A percentile compares a stretch with the other conserved stretches of the same genome.
These are phyloP conservation scores for Urocyon cinereoargenteus DNA, from an alignment of 2,797 vertebrate species.

Conservation along the genomic window DNA sequence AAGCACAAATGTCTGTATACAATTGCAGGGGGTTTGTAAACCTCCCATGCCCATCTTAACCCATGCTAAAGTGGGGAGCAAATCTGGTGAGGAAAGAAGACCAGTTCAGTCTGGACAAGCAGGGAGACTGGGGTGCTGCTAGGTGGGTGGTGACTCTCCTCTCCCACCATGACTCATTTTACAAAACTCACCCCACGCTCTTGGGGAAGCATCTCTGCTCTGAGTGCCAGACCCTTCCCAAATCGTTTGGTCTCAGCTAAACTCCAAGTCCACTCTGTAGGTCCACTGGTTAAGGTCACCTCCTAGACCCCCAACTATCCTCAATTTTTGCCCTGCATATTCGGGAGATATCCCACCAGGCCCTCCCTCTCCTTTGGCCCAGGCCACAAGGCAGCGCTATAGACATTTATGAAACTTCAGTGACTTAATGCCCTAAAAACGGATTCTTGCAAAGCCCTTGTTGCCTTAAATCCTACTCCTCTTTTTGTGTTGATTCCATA, in stretches of 20 bases:
- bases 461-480: background rate
- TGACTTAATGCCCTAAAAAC: background rate
- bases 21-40: background rate
- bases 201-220: background rate
- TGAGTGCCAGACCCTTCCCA: background rate
- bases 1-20: background rate
- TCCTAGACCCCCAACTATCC: background rate
- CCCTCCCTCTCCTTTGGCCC: background rate
- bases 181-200: background rate
- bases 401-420: background rate
- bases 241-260: background rate
- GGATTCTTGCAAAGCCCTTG: background rate
- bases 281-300: background rate
- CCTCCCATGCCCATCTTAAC: background rate
- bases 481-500: background rate
- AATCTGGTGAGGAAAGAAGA: background rate
- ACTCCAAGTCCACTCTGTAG: background rate
- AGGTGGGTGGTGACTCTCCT: background rate
- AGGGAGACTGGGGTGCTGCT: background rate
- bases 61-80: background rate
- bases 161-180: background rate
- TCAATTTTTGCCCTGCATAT: background rate
- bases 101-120: background rate
- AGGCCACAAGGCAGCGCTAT: background rate
- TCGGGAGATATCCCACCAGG: fast-evolving